Conservation (phyloP, 1,140 invertebrate genomes). For the Pemphigus obesinymphae region DNA sequence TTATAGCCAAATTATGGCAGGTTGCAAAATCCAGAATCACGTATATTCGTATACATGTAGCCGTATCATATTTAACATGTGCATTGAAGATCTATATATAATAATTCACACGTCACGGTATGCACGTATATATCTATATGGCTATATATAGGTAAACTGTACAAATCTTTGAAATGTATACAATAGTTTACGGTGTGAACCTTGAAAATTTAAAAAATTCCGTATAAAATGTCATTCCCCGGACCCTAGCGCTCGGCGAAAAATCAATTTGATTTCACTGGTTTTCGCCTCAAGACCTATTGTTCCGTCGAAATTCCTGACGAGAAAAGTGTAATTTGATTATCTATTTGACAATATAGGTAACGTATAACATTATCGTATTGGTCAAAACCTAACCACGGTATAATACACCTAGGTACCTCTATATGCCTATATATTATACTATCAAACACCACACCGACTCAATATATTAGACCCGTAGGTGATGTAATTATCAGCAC, state of each 20-base stretch:
- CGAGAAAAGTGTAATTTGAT: constrained; percentile 8
- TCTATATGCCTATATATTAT: neutral
- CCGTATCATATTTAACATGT: neutral
- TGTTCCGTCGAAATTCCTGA: constrained; percentile 3
- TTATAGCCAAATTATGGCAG: neutral
- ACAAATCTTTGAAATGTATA: neutral
- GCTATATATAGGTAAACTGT: too few relatives aligned
- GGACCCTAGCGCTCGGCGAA: neutral
- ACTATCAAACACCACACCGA: neutral
- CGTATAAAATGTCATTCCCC: neutral
- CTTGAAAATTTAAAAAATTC: constrained; percentile 18
- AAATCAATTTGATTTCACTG: constrained; percentile 5
- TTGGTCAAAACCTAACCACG: constrained; percentile 6
- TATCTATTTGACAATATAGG: neutral
- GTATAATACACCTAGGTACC: neutral
- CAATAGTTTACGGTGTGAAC: neutral
- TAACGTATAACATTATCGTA: neutral
- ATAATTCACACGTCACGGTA: neutral
- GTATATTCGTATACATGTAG: too few relatives aligned
- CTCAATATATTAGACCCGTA: neutral
- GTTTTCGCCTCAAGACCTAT: neutral
- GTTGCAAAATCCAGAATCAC: neutral
- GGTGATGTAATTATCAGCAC: constrained; percentile 30
- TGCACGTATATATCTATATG: too few relatives aligned
- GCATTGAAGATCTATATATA: neutral